Evolutionary conservation across 2,113 vertebrate species (phyloP).

Genomic region (Phycodurus eques): DNA sequence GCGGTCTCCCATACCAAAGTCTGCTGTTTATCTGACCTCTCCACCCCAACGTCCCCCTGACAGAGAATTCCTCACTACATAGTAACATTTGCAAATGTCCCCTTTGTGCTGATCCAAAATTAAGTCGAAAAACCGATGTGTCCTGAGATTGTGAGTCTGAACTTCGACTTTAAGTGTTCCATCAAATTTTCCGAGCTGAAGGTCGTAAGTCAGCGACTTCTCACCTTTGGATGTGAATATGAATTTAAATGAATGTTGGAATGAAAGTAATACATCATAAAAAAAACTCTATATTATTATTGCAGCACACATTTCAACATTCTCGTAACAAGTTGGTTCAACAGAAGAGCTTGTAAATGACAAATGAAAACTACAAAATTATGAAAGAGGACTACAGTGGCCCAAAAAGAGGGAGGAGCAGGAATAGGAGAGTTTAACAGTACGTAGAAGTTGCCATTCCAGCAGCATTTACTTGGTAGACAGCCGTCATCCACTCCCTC

Average conservation of each 20-base stretch:
- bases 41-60: neutral
- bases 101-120: neutral
- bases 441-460: conserved; percentile 52
- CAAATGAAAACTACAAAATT: conserved; percentile 38
- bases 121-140: neutral
- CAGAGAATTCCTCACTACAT: conserved; percentile 4
- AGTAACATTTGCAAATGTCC: neutral
- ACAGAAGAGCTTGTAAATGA: conserved; percentile 32
- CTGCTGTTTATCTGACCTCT: conserved; percentile 3
- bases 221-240: neutral
- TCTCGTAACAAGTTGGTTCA: conserved; percentile 6
- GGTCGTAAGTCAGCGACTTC: neutral
- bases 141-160: neutral
- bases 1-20: conserved; percentile 2
- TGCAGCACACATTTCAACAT: neutral
- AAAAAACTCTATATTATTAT: neutral
- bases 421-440: conserved; percentile 22
- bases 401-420: conserved; percentile 6
- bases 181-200: neutral
- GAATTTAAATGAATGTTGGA: neutral
- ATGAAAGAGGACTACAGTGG: conserved; percentile 12
- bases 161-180: neutral
- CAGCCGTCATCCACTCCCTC: conserved; percentile 34
- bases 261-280: neutral
- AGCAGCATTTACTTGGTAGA: conserved; percentile 34